A percentile compares a stretch with the other conserved stretches of the same genome.
Evolutionary conservation across 2,797 vertebrate species (phyloP).

Genomic region (Perodicticus potto): DNA sequence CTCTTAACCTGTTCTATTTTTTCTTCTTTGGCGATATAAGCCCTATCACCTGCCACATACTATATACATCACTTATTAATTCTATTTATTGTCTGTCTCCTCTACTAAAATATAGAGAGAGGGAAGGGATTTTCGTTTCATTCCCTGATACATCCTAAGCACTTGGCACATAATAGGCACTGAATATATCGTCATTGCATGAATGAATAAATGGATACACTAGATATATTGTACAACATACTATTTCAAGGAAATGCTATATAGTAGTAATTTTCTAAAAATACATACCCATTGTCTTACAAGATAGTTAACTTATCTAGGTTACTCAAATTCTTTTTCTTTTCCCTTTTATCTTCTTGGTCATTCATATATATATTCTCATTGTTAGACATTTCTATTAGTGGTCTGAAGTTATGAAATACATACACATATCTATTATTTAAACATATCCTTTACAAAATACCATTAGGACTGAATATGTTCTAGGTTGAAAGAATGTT

Average conservation of each 20-base stretch:
- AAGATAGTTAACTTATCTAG: neutral
- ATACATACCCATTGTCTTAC: neutral
- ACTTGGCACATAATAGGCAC: neutral
- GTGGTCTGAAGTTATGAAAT: neutral
- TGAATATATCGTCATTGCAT: neutral
- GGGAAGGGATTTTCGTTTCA: neutral
- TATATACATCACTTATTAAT: neutral
- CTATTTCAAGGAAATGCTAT: neutral
- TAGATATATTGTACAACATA: neutral
- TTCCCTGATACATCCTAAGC: neutral
- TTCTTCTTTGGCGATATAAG: neutral
- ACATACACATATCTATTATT: neutral
- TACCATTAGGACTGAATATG: neutral
- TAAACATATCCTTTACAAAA: neutral
- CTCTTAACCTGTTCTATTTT: neutral
- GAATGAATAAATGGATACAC: neutral
- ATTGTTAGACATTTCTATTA: neutral
- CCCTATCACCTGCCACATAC: neutral
- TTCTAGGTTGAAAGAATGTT: neutral
- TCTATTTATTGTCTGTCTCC: neutral
- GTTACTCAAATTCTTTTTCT: conserved; percentile 17
- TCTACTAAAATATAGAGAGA: neutral
- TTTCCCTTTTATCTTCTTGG: conserved; percentile 19
- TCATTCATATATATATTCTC: neutral
- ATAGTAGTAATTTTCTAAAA: conserved; percentile 21